Percentiles rank a stretch among this genome's conserved stretches.
Evolutionary conservation across 2,888 invertebrate species (phyloP).

Genomic region (Amiota minor): DNA sequence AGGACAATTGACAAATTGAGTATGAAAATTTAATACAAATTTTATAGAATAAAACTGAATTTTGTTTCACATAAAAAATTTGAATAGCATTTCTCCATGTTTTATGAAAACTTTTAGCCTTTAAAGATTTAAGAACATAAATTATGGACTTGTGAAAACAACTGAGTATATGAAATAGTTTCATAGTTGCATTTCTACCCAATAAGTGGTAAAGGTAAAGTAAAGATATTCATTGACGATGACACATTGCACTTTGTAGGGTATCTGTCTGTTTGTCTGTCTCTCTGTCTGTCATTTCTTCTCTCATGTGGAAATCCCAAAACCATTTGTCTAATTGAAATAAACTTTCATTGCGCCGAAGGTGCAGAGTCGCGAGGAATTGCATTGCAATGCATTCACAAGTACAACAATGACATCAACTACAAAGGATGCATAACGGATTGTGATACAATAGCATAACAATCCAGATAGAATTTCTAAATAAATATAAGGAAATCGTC

Average conservation of each 20-base stretch:
- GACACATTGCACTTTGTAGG: no score
- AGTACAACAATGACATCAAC: conserved; percentile 1
- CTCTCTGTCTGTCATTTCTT: no score
- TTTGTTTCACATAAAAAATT: conserved; percentile 1
- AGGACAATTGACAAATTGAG: background rate
- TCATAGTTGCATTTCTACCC: no score
- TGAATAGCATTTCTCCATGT: background rate
- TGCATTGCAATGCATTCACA: conserved; percentile 1
- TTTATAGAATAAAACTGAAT: no score
- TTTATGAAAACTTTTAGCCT: background rate
- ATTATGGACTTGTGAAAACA: background rate
- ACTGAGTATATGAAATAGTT: background rate
- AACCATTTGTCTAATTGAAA: conserved; percentile 70
- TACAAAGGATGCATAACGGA: background rate
- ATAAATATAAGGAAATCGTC: no score
- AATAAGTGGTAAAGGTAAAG: no score
- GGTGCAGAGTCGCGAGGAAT: background rate
- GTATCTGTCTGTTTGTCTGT: no score
- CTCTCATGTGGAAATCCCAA: conserved; percentile 58
- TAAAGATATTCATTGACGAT: no score
- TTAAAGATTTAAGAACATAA: background rate
- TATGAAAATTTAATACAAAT: conserved; percentile 13
- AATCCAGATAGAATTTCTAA: no score
- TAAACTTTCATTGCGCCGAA: conserved; percentile 60
- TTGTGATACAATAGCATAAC: no score